Percentiles rank a stretch among this genome's conserved stretches.
Conservation (phyloP, 2,888 invertebrate species). For the Cyclophora punctaria region DNA sequence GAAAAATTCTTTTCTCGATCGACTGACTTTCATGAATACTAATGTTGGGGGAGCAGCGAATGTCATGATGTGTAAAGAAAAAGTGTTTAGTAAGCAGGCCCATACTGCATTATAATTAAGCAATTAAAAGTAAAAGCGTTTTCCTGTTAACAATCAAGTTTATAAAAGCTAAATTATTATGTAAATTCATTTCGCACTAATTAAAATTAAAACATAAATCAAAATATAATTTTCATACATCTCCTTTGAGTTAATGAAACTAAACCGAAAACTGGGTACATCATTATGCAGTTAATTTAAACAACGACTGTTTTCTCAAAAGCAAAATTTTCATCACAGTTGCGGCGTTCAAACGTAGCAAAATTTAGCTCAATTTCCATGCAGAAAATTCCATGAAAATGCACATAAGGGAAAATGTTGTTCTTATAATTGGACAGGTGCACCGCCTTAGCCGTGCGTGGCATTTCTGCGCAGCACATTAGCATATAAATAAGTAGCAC, state of each 20-base stretch:
- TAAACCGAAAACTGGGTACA: constrained; percentile 7
- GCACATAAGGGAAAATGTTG: constrained; percentile 60
- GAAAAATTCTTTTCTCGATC: constrained; percentile 69
- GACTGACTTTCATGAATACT: constrained; percentile 72
- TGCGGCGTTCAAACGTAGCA: constrained; percentile 38
- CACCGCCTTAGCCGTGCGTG: constrained; percentile 62
- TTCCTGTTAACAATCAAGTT: neutral
- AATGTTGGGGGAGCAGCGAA: constrained; percentile 57
- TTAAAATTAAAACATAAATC: too few species aligned
- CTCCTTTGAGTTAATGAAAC: constrained; percentile 3
- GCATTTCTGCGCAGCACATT: constrained; percentile 59
- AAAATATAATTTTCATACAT: too few species aligned
- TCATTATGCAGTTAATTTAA: constrained; percentile 36
- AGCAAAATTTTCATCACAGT: constrained; percentile 34
- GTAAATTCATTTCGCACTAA: neutral
- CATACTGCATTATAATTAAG: too few species aligned
- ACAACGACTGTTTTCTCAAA: constrained; percentile 28
- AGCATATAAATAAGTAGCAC: constrained; percentile 69
- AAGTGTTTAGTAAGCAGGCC: constrained; percentile 28
- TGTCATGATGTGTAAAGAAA: constrained; percentile 42
- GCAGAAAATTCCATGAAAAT: constrained; percentile 66
- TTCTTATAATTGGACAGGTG: constrained; percentile 70
- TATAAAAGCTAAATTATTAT: neutral
- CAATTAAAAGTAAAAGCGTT: neutral
- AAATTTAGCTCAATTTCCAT: constrained; percentile 55